Conservation (phyloP, 2,113 vertebrate species). For the Rafetus swinhoei region DNA sequence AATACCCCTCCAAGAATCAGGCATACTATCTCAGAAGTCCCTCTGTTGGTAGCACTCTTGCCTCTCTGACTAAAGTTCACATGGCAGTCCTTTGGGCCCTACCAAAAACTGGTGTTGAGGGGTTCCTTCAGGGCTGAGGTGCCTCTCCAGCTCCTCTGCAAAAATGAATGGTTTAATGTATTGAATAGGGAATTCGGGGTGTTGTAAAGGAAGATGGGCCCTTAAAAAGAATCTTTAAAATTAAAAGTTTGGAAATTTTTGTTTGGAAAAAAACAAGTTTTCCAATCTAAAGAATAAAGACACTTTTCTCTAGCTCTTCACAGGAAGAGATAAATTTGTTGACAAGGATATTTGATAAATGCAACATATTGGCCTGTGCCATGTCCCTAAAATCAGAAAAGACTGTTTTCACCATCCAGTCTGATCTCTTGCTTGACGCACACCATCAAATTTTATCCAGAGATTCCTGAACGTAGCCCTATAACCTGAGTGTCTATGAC, state of each 20-base stretch:
- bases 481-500: background rate
- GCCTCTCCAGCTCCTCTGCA: background rate
- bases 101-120: background rate
- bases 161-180: background rate
- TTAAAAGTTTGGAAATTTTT: rapidly evolving
- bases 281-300: background rate
- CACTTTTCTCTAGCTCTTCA: background rate
- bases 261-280: background rate
- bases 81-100: background rate
- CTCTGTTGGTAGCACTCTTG: background rate
- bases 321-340: background rate
- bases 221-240: background rate
- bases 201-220: background rate
- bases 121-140: background rate
- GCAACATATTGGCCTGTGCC: background rate
- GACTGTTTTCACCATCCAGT: background rate
- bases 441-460: background rate
- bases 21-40: background rate
- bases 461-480: slow-evolving; percentile 1
- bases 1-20: background rate
- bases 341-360: background rate
- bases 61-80: background rate
- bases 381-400: background rate
- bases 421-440: background rate
- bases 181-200: background rate